Conservation (phyloP, 2,888 invertebrate genomes). For the Polietes domitor region DNA sequence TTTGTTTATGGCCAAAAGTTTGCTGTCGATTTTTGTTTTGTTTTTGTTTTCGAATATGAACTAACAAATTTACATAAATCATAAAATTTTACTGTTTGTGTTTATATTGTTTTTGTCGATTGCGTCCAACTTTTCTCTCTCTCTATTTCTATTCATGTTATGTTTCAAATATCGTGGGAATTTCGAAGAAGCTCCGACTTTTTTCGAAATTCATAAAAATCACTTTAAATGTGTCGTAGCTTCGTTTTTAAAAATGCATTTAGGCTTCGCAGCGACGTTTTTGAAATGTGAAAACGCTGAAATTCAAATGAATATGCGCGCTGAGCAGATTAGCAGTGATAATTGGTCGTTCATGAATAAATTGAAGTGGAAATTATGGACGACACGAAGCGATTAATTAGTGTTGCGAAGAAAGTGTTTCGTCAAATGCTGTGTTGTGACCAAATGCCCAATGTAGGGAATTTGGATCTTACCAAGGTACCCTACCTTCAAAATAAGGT, state of each 20-base stretch:
- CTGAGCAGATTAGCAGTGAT: background rate
- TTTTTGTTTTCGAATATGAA: conserved; percentile 16
- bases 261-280: no score
- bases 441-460: no score
- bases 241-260: background rate
- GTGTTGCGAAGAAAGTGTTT: no score
- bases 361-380: background rate
- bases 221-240: background rate
- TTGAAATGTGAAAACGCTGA: no score
- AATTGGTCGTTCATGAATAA: background rate
- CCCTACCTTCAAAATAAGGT: no score
- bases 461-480: no score
- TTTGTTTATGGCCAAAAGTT: conserved; percentile 6
- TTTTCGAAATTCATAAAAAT: conserved; percentile 13
- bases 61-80: conserved; percentile 56
- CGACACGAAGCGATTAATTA: no score
- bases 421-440: no score
- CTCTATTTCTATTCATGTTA: conserved; percentile 27
- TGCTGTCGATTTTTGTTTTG: background rate
- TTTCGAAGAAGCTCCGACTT: conserved; percentile 6
- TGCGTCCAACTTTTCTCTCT: background rate
- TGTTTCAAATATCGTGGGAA: conserved; percentile 52
- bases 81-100: conserved; percentile 45
- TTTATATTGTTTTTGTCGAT: conserved; percentile 13
- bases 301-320: no score